These are phyloP conservation scores for Eleginops maclovinus DNA, from an alignment of 2,113 vertebrate species.

Conservation along the genomic window DNA sequence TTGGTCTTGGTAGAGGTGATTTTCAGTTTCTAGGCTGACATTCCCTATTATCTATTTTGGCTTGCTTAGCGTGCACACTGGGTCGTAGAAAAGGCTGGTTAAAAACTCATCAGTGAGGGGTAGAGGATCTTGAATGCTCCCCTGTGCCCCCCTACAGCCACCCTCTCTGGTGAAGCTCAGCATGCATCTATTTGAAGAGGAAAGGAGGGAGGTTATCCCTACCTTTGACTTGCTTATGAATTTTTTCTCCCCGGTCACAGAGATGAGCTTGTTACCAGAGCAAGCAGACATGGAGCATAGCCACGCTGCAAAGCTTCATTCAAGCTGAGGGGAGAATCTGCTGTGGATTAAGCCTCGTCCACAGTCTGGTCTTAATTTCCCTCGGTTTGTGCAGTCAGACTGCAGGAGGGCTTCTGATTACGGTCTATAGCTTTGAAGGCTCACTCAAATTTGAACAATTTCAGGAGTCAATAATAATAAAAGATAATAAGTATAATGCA, in stretches of 20 bases:
- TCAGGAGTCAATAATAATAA: conserved; percentile 57
- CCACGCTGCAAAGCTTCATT: conserved; percentile 69
- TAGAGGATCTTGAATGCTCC: conserved; percentile 44
- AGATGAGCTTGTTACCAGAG: conserved; percentile 78
- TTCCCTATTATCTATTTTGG: conserved; percentile 82
- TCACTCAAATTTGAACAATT: conserved; percentile 51
- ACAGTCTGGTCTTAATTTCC: conserved; percentile 79
- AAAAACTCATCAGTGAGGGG: conserved; percentile 61
- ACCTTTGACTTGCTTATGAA: conserved; percentile 68
- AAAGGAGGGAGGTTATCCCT: conserved; percentile 57
- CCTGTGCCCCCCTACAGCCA: conserved; percentile 34
- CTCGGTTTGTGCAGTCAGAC: conserved; percentile 72
- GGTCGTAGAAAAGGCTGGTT: conserved; percentile 67
- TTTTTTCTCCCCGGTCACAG: conserved; percentile 60
- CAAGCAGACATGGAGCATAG: conserved; percentile 61
- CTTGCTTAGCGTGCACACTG: conserved; percentile 69
- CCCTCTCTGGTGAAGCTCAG: conserved; percentile 60
- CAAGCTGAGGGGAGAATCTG: conserved; percentile 75
- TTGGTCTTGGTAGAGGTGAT: conserved; percentile 79
- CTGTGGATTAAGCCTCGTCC: conserved; percentile 77
- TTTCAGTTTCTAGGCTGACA: conserved; percentile 79
- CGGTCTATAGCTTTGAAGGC: conserved; percentile 68
- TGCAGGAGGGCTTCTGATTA: conserved; percentile 75
- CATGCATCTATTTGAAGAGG: conserved; percentile 65
- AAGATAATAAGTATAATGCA: background rate